Evolutionary conservation across 2,113 vertebrate genomes (phyloP).

Genomic region (Datnioides undecimradiatus): DNA sequence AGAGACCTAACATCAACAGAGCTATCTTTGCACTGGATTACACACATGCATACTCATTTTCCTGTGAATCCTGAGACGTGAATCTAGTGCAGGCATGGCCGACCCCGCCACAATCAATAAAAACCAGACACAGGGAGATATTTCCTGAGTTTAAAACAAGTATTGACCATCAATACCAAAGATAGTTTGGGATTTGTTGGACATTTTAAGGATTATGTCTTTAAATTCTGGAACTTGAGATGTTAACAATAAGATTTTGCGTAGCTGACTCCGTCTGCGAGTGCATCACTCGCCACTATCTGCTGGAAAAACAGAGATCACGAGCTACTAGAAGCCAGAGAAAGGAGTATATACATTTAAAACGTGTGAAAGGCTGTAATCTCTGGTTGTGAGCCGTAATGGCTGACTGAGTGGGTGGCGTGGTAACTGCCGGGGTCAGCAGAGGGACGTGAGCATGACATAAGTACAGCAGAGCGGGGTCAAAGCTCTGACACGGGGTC

Average conservation of each 20-base stretch:
- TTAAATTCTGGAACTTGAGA: too few relatives aligned
- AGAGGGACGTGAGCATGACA: constrained; percentile 10
- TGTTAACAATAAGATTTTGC: too few relatives aligned
- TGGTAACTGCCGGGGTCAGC: constrained; percentile 37
- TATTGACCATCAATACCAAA: background rate
- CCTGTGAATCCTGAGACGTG: background rate
- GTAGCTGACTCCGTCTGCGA: too few relatives aligned
- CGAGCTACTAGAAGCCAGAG: too few relatives aligned
- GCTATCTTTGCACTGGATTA: background rate
- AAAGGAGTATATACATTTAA: background rate
- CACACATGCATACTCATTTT: background rate
- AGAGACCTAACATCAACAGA: background rate
- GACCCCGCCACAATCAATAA: background rate
- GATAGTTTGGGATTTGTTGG: too few relatives aligned
- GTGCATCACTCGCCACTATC: background rate
- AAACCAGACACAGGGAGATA: background rate
- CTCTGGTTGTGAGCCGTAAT: constrained; percentile 24
- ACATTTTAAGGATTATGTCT: too few relatives aligned
- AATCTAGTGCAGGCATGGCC: background rate
- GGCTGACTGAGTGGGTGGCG: constrained; percentile 35
- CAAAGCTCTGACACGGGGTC: constrained; percentile 15
- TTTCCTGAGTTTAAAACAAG: too few relatives aligned
- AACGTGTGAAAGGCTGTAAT: background rate
- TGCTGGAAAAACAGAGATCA: background rate
- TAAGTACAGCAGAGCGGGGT: constrained; percentile 9